Conservation (phyloP, 2,113 vertebrate genomes). For the Echinops telfairi region DNA sequence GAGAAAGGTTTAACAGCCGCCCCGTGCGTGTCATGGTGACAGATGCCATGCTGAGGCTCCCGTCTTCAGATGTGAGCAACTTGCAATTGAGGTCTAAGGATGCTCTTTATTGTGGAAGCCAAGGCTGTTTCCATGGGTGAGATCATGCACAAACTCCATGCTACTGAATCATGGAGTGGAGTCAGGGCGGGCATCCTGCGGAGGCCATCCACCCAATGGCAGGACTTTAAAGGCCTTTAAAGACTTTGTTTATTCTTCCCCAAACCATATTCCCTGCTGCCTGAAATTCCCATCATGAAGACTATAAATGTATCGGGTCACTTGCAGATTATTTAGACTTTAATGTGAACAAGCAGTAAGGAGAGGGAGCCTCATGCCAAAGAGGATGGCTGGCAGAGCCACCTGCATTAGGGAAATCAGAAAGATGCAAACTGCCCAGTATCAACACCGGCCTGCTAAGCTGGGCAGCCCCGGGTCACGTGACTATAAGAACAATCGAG, state of each 20-base stretch:
- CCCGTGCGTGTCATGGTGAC: conserved; percentile 56
- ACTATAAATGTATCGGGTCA: not conserved
- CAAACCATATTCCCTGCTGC: not conserved
- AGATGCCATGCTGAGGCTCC: conserved; percentile 50
- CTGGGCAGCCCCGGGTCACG: not conserved
- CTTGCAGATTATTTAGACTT: not conserved
- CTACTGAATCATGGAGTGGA: not conserved
- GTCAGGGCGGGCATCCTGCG: not conserved
- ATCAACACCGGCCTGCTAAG: not conserved
- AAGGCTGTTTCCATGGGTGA: not conserved
- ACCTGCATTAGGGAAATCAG: not conserved
- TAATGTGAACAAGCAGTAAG: not conserved
- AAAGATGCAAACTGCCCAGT: not conserved
- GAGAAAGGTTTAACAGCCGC: conserved; percentile 60
- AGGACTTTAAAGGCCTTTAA: conserved; percentile 27
- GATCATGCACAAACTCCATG: conserved; percentile 17
- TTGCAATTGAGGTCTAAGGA: conserved; percentile 50
- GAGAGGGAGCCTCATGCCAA: not conserved
- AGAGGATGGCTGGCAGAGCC: not conserved
- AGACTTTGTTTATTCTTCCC: not conserved
- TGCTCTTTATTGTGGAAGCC: conserved; percentile 68
- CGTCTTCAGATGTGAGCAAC: conserved; percentile 53
- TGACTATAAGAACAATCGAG: not conserved
- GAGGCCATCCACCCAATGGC: not conserved
- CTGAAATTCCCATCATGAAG: conserved; percentile 1